Evolutionary conservation across 2,113 vertebrate species (phyloP), one percentile per base, ranked within the genome.

Genomic region (Scatophagus argus): DNA sequence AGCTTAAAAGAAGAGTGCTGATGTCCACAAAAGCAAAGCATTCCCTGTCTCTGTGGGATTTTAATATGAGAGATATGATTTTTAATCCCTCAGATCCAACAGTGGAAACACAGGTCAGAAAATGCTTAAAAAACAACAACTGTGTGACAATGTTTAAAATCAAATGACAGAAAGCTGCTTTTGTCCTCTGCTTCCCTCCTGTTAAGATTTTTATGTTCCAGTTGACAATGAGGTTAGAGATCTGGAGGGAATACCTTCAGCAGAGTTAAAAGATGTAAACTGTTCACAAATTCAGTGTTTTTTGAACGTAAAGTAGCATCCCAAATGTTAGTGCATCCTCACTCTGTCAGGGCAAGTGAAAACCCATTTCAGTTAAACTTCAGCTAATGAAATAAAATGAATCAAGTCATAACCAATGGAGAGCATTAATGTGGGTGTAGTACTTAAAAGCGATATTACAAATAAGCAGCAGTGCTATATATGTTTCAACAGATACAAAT

Each of bases 271-370:
- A 66, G 16, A 21, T 79, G 73, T 74, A 73, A 87, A 79, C 85
- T 68, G 54, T 69, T 77, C 46, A 64, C 73, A 82, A 78, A 63
- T 83, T 78, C 86, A 90, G 81, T 87, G 89, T 91, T 44, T 84
- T n/a, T 21, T 60, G 23, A 78, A 72, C 52, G 41, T 13, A 51
- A 79, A 87, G 59, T 43, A 87, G 77, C 78, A 74, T 38, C 78
- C 63, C 32, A 16, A 68, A 73, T 55, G 5, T 74, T 82, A 77
- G 73, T 87, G 56, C 79, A 60, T 59, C 25, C 49, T 56, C 52
- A 65, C 31, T 71, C 41, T 65, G 36, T 61, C 21, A 77, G 49
- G 41, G 64, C 44, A 74, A 79, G 72, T 60, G 2, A 47, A 65
- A 78, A 11, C 6, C 44, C n/a, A 29, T 31, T 77, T 55, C 52